Conservation (phyloP, 1,140 invertebrate genomes). For the Panagrolaimus sp. region DNA sequence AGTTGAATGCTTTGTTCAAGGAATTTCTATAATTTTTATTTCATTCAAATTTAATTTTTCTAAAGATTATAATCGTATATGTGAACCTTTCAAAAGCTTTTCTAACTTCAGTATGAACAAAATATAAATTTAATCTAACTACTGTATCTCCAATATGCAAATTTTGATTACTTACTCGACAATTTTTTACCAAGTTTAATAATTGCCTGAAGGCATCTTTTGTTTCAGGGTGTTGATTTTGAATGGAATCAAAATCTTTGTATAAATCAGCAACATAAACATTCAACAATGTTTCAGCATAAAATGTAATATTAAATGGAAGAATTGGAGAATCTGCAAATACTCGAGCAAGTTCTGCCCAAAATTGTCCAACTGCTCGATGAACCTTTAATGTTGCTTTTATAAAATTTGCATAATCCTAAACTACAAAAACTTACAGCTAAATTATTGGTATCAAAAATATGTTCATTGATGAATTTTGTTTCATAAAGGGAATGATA, state of each 20-base stretch:
- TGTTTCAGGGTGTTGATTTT: background rate
- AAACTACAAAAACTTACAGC: no score
- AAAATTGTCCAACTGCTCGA: slow-evolving; percentile 58
- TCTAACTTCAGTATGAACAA: no score
- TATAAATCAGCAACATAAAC: slow-evolving; percentile 39
- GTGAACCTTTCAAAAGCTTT: background rate
- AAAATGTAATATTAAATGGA: slow-evolving; percentile 56
- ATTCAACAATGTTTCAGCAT: slow-evolving; percentile 35
- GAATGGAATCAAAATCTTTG: slow-evolving; percentile 4
- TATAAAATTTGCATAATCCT: no score
- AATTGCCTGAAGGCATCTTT: slow-evolving; percentile 6
- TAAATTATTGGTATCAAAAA: slow-evolving; percentile 57
- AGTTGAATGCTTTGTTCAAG: background rate
- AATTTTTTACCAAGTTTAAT: slow-evolving; percentile 27
- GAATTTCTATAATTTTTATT: no score
- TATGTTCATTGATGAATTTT: slow-evolving; percentile 58
- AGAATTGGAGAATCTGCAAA: slow-evolving; percentile 60
- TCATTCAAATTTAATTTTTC: background rate
- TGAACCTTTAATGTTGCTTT: no score
- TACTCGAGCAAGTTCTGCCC: slow-evolving; percentile 56
- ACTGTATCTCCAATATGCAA: no score
- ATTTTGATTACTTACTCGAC: slow-evolving; percentile 25
- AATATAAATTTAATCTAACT: no score
- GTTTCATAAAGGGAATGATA: slow-evolving; percentile 63
- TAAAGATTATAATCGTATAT: background rate